Evolutionary conservation across 2,888 invertebrate genomes (phyloP).

Genomic region (Oscheius myriophilus): DNA sequence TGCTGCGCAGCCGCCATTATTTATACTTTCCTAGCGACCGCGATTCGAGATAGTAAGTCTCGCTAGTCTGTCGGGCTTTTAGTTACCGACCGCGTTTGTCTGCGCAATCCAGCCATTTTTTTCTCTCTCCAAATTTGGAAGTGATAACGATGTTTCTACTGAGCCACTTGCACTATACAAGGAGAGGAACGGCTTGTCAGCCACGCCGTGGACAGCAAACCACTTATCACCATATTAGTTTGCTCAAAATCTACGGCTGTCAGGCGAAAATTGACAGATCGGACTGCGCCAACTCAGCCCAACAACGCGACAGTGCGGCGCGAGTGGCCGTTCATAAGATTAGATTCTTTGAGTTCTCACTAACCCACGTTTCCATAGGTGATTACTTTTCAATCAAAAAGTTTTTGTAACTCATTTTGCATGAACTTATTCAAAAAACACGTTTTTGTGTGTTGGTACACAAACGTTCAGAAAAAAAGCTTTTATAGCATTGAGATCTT

Average conservation of each 20-base stretch:
- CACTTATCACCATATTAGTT: constrained; percentile 30
- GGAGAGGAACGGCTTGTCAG: too few species aligned
- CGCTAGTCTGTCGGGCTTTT: constrained; percentile 4
- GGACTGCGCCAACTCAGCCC: constrained; percentile 21
- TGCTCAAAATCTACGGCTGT: constrained; percentile 29
- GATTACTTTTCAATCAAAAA: too few species aligned
- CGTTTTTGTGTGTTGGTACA: too few species aligned
- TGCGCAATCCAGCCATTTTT: neutral
- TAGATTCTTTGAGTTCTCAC: too few species aligned
- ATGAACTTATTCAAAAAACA: too few species aligned
- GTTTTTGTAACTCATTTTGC: too few species aligned
- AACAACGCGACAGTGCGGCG: too few species aligned
- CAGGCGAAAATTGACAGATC: constrained; percentile 28
- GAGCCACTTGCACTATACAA: too few species aligned
- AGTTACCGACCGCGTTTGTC: neutral
- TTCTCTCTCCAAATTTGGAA: constrained; percentile 6
- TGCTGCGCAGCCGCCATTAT: constrained; percentile 29
- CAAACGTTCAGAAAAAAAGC: too few species aligned
- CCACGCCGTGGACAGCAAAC: neutral
- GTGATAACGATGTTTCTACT: neutral
- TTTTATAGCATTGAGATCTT: too few species aligned
- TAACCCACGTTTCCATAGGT: too few species aligned
- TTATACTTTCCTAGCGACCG: constrained; percentile 30
- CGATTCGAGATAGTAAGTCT: constrained; percentile 27
- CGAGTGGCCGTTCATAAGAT: too few species aligned